These are phyloP conservation scores for Heliconius ethilla DNA, from an alignment of 2,888 invertebrate species.

Conservation along the genomic window DNA sequence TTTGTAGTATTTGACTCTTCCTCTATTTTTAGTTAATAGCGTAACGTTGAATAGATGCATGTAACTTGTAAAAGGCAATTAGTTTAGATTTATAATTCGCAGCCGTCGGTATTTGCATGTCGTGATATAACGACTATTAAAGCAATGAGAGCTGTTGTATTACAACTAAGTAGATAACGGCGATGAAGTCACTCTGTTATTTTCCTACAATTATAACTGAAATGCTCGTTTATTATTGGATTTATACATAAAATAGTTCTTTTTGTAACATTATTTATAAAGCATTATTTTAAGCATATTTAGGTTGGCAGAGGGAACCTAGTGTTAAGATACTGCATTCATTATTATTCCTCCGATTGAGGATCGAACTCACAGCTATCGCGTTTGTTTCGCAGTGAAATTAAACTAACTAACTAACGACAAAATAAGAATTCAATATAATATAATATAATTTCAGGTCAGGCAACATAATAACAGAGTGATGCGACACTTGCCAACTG, in stretches of 20 bases:
- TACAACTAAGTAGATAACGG: slow-evolving; percentile 3
- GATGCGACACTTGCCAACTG: slow-evolving; percentile 27
- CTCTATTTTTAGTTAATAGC: not conserved
- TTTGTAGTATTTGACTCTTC: not conserved
- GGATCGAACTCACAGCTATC: too few species aligned
- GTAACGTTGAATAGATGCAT: not conserved
- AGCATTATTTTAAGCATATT: too few species aligned
- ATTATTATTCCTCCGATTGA: too few species aligned
- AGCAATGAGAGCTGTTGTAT: not conserved
- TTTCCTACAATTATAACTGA: not conserved
- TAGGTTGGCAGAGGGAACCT: too few species aligned
- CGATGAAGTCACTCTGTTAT: not conserved
- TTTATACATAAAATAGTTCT: not conserved
- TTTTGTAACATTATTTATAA: too few species aligned
- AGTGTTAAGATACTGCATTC: too few species aligned
- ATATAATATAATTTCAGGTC: not conserved
- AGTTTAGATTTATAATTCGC: not conserved
- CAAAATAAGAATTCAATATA: not conserved
- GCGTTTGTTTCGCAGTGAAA: too few species aligned
- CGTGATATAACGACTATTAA: not conserved
- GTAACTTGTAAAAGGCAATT: not conserved
- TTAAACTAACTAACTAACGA: not conserved
- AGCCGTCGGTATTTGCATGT: not conserved
- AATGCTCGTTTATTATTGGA: not conserved
- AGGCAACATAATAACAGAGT: slow-evolving; percentile 6